phyloP scores from a whole-genome alignment of 1,140 invertebrate species.

The Metopolophium dirhodum region DNA sequence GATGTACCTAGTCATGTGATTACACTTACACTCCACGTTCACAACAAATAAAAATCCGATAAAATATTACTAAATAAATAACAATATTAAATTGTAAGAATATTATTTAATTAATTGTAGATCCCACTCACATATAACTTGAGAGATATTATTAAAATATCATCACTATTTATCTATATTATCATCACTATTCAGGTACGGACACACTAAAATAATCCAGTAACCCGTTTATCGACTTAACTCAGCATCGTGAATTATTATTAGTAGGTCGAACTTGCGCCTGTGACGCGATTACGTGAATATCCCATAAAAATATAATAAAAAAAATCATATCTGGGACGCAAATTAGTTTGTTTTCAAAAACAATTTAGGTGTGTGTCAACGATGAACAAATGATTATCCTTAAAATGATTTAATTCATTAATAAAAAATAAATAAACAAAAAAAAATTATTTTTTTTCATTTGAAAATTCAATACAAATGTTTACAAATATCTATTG shows the following conservation, averaged over 20 bases:
- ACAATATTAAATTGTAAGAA: background rate
- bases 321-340: background rate
- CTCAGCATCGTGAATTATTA: background rate
- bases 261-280: background rate
- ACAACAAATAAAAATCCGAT: background rate
- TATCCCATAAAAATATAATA: no score
- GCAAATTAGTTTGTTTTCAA: background rate
- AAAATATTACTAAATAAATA: background rate
- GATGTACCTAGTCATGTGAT: background rate
- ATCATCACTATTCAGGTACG: no score
- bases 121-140: no score
- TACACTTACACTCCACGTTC: background rate
- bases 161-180: no score
- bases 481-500: background rate
- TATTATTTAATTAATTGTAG: no score
- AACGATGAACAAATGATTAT: background rate
- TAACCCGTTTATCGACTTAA: background rate
- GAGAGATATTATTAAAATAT: no score
- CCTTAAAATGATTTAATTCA: background rate
- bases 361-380: background rate
- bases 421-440: background rate
- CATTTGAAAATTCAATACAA: background rate
- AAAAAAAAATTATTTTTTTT: background rate
- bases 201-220: no score
- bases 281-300: background rate